Evolutionary conservation across 2,888 invertebrate genomes (phyloP).

Genomic region (Eilema sororculum): DNA sequence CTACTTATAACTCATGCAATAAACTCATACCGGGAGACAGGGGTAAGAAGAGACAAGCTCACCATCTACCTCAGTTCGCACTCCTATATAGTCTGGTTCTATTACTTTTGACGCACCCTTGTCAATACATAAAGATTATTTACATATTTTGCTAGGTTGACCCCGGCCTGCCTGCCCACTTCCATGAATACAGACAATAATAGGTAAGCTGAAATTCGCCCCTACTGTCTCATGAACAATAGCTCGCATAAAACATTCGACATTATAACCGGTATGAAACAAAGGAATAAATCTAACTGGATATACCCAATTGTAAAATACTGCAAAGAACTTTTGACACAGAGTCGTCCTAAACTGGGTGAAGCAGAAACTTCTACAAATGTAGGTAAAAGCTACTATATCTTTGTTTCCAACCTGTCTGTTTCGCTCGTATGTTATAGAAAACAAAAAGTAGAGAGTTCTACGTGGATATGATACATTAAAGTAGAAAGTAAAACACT

Average conservation of each 20-base stretch:
- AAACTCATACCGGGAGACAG: no score
- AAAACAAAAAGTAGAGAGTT: constrained; percentile 32
- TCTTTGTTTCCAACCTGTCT: constrained; percentile 44
- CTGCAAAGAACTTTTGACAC: constrained; percentile 47
- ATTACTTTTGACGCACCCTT: no score
- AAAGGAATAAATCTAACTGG: constrained; percentile 28
- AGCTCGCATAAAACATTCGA: not conserved
- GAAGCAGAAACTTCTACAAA: constrained; percentile 46
- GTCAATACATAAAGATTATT: not conserved
- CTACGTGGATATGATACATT: not conserved
- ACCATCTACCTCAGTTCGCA: no score
- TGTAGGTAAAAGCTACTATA: constrained; percentile 46
- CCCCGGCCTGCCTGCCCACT: not conserved
- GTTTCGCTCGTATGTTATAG: constrained; percentile 24
- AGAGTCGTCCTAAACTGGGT: constrained; percentile 42
- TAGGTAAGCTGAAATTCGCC: not conserved
- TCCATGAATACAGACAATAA: not conserved
- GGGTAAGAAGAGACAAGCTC: no score
- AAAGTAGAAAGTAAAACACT: not conserved
- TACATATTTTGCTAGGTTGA: not conserved
- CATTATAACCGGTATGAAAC: constrained; percentile 16
- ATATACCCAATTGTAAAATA: constrained; percentile 49
- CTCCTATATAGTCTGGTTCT: no score
- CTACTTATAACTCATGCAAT: no score
- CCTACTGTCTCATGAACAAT: not conserved